Base-by-base conservation (phyloP, 2,888 invertebrate genomes). In the Hypolimnas misippus region DNA sequence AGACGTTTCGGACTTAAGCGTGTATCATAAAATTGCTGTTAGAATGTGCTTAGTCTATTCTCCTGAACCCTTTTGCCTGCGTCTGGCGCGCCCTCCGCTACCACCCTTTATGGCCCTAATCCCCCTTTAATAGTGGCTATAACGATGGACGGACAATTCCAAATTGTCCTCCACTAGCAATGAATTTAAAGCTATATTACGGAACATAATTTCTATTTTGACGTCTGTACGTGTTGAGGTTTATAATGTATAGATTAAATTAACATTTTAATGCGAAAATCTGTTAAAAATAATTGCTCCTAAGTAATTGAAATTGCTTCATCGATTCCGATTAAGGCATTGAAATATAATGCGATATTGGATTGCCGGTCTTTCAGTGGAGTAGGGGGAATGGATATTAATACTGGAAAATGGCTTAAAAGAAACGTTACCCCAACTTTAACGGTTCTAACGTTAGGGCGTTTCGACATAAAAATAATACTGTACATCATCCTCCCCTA, bases 381-480 rank as follows among this genome's bases (percentile, higher is more conserved):
- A 14, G n/a, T 14, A 12, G 19, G 42, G 19, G 44, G 44, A 46
- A n/a, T 46, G 44, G 19, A 46, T 46, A 46, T 53, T 60, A 54
- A 55, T 38, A 50, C 44, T 29, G 62, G 53, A 56, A 62, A 62
- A 63, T 62, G 55, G 3, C 53, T 40, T 38, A 50, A 52, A 49
- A 58, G 44, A 54, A 53, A 33, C 42, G 53, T 46, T 60, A 53
- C 53, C 33, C 53, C 53, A 5, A 46, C 44, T 46, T 46, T 59
- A 53, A 53, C 52, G 42, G 53, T 38, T 38, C 44, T 50, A 55
- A 55, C 63, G 55, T 57, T 63, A 42, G 60, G 61, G 61, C 60
- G 63, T 57, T 66, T 58, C 57, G 60, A 66, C 57, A 66, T 59
- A 67, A 70, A 73, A 76, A 72, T 68, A 71, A 70, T 65, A 63